Base-by-base conservation (phyloP, 2,888 invertebrate species). In the Camptogramma bilineatum region DNA sequence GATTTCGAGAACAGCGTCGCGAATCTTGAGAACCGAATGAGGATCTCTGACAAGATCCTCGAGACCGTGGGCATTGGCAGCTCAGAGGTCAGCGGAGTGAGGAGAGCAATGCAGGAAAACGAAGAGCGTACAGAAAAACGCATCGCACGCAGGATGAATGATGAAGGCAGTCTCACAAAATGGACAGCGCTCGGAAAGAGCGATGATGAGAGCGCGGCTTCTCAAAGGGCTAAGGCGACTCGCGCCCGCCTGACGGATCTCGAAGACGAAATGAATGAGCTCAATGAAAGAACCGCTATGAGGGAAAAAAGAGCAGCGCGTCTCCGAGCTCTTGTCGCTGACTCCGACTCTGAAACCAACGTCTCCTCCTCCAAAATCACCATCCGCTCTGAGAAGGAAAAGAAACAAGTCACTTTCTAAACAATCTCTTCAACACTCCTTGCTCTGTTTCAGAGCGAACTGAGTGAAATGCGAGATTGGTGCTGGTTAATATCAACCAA, bases 181-280 rank as follows among this genome's bases (percentile, higher is more conserved):
- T 96, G 96, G 96, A 92, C 94, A 0, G 94, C 95, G n/a, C 62
- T 96, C 13, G 94, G 93, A 51, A 78, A 78, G 34, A 82, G 75
- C 4, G 91, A 92, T 7, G 89, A 91, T 0, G 91, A 92, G 66
- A 94, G 90, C 66, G 94, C 94, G 0, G 96, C 96, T 0, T 94
- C 94, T 18, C 90, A 94, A 51, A 86, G 97, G 53, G 96, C 96
- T 0, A 94, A 94, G 73, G 94, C 94, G 28, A 94, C 95, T 1
- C 94, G 95, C 69, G 96, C 96, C 9, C 94, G 96, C 52, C 88
- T 97, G 17, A 94, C 94, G 42, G 96, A 96, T 76, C 88, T 97
- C 48, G 96, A 97, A 78, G 95, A 95, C 54, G 97, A 97, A 84
- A 96, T 96, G 95, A 94, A 95, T 47, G 95, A 95, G 72, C 86